A percentile compares a stretch with the other conserved stretches of the same genome.
These are phyloP conservation scores for Pachycephus smyrnensis DNA, from an alignment of 2,888 invertebrate species.

Conservation along the genomic window DNA sequence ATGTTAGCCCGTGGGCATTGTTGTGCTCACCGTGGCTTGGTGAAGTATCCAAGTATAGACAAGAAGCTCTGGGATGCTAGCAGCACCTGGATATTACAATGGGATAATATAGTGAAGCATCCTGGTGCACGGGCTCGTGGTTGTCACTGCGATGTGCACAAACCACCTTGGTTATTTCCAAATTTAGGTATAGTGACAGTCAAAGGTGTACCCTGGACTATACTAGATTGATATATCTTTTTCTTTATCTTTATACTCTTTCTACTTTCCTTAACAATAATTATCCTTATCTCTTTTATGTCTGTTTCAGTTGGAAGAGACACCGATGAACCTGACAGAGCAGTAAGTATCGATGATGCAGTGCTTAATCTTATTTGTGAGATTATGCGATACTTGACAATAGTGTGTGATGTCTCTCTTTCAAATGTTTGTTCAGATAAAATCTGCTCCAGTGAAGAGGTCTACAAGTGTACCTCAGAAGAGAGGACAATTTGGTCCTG, in stretches of 20 bases:
- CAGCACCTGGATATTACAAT: conserved; percentile 69
- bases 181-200: conserved; percentile 52
- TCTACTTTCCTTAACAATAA: conserved; percentile 31
- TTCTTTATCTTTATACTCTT: conserved; percentile 7
- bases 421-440: conserved; percentile 45
- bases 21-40: conserved; percentile 59
- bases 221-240: conserved; percentile 6
- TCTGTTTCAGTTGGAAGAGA: conserved; percentile 60
- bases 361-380: neutral
- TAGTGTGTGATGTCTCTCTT: conserved; percentile 27
- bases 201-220: neutral
- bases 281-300: conserved; percentile 19
- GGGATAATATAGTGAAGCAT: conserved; percentile 70
- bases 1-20: conserved; percentile 43
- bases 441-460: conserved; percentile 59
- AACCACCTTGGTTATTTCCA: conserved; percentile 62
- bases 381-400: neutral
- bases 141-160: conserved; percentile 66
- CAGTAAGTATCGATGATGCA: conserved; percentile 45
- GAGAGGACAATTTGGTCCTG: conserved; percentile 62
- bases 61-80: conserved; percentile 68
- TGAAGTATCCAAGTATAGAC: conserved; percentile 63
- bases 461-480: conserved; percentile 53
- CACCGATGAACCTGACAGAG: conserved; percentile 64
- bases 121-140: conserved; percentile 66